These are phyloP conservation scores for Orbicella faveolata DNA, from an alignment of 64 coral and sea anemone genomes.

Conservation along the genomic window DNA sequence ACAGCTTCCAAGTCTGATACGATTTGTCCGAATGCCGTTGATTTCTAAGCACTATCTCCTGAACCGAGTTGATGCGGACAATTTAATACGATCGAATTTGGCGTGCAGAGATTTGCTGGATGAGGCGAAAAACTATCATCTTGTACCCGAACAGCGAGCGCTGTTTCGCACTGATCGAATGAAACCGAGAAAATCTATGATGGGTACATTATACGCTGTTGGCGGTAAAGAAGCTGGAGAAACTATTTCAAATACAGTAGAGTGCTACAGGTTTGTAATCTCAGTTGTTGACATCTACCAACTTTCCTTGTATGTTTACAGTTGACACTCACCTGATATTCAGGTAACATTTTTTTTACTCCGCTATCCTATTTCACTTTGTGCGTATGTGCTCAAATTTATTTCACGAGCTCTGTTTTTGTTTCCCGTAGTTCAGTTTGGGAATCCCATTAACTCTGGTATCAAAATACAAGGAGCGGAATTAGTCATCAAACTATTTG, in stretches of 20 bases:
- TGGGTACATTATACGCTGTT: constrained; percentile 89
- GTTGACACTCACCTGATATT: neutral
- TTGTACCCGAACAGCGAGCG: constrained; percentile 86
- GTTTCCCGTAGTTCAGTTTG: too few species aligned
- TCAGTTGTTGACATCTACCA: neutral
- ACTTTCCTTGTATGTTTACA: too few species aligned
- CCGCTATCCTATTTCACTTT: neutral
- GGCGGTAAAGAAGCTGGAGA: constrained; percentile 98
- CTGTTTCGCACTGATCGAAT: constrained; percentile 82
- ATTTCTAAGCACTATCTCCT: constrained; percentile 94
- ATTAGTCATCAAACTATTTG: neutral
- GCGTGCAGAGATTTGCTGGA: constrained; percentile 91
- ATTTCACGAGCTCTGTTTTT: neutral
- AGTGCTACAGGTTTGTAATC: constrained; percentile 77
- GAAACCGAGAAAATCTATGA: constrained; percentile 93
- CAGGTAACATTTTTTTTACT: neutral
- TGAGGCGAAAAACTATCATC: constrained; percentile 98
- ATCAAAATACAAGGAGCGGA: neutral
- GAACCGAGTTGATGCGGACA: constrained; percentile 81
- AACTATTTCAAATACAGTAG: constrained; percentile 94
- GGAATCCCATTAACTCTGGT: too few species aligned
- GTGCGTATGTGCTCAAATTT: neutral
- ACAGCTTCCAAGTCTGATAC: constrained; percentile 70
- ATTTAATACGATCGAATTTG: constrained; percentile 86
- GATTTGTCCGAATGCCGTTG: constrained; percentile 86